Base-by-base conservation (phyloP, 1,140 invertebrate species). In the Tetraneura akinire region DNA sequence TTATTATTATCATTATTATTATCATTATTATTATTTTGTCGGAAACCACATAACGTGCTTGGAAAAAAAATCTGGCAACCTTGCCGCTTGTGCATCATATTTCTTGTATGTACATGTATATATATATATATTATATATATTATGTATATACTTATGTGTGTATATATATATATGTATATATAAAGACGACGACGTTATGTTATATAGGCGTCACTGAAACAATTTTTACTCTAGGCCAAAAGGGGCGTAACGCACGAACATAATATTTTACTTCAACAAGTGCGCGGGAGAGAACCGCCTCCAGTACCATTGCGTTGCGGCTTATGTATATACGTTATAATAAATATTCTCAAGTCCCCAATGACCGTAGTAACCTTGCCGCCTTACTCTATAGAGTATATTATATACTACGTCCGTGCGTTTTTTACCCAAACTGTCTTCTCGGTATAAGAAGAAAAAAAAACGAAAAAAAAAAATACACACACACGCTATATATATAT, bases 151-250 rank as follows among this genome's bases (percentile, higher is more conserved):
- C n/a, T n/a, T n/a, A n/a, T n/a, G n/a, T n/a, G n/a, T 8, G 32
- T 21, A 32, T 66, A 29, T 66, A 32, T 37, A 18, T 26, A 23
- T 55, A 23, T 53, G 8, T 53, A 57, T 13, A 57, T 26, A 26
- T 26, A 57, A 13, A 57, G 71, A 76, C 73, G 10, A 45, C 4
- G 26, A 78, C 21, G 32, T 23, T 60, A 37, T 78, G 37, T 60
- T 62, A 62, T 45, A 45, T 60, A 60, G 53, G 74, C 74, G 74
- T 78, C 55, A 51, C 74, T 62, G 74, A 78, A 78, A 78, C 74
- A 78, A 78, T 78, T 78, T 78, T 78, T 78, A 42, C 74, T 78
- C 74, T 78, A 62, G 74, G 74, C 74, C 74, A 78, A 78, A 78
- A 32, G 74, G 74, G 74, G 74, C 74, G 74, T 78, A 78, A 78